A percentile compares a stretch with the other conserved stretches of the same genome.
phyloP scores from a whole-genome alignment of 2,888 invertebrate genomes.

The Dasysyrphus tricinctus region DNA sequence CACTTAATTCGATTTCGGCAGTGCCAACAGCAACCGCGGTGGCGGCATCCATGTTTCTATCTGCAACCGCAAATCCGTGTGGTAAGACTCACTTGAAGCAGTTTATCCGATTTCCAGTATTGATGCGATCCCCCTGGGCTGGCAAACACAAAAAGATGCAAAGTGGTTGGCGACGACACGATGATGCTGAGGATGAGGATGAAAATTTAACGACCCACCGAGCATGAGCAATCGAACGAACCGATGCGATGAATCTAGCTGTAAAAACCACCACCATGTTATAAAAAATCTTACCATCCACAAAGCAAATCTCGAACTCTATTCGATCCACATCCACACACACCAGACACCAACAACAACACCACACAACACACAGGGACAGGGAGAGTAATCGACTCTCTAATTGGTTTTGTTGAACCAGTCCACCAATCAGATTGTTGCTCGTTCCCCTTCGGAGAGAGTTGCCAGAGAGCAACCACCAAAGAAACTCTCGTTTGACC shows the following conservation, averaged over 20 bases:
- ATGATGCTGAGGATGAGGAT: not conserved
- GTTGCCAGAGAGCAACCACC: conserved; percentile 58
- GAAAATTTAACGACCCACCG: conserved; percentile 1
- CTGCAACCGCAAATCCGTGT: conserved; percentile 75
- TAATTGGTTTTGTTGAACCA: conserved; percentile 64
- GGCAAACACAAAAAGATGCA: conserved; percentile 33
- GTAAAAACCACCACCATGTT: conserved; percentile 35
- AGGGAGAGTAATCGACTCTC: conserved; percentile 61
- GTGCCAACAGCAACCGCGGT: conserved; percentile 69
- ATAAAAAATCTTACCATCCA: conserved; percentile 59
- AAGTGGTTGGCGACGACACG: not conserved
- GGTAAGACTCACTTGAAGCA: conserved; percentile 72
- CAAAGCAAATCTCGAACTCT: not conserved
- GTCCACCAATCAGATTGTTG: conserved; percentile 60
- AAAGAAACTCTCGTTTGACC: conserved; percentile 63
- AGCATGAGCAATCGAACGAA: conserved; percentile 15
- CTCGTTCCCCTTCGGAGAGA: conserved; percentile 68
- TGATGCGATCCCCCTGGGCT: conserved; percentile 39
- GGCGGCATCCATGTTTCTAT: conserved; percentile 72
- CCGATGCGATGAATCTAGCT: conserved; percentile 12
- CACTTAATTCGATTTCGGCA: conserved; percentile 75
- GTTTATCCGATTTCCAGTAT: conserved; percentile 49
- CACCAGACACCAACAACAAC: not conserved
- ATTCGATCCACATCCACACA: conserved; percentile 60
- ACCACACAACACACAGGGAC: not conserved